Base-by-base conservation (phyloP, 2,888 invertebrate genomes). In the Tipula helvola region DNA sequence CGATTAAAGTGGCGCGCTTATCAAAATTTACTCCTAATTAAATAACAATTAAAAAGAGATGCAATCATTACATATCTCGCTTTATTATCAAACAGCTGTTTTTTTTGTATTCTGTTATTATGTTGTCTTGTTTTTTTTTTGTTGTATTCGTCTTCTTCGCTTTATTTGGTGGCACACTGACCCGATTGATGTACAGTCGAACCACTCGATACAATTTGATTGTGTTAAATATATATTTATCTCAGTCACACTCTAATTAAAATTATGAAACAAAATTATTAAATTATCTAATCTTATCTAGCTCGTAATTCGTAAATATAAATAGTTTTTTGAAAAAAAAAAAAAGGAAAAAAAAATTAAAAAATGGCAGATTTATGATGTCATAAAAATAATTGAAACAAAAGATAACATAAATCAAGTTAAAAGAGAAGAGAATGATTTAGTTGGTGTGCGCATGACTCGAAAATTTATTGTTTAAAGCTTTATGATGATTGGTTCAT, bases 151-250 rank as follows among this genome's bases (percentile, higher is more conserved):
- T 28, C 71, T 71, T 71, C 71, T 28, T 71, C 71, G 71, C 71
- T 71, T 71, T 71, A 71, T 71, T 71, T 71, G 71, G 71, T 84
- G 84, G 84, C 84, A 84, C 84, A 84, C 84, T 84, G 84, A 84
- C 84, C 84, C 41, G 84, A 39, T 84, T 71, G 71, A 71, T 71
- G 28, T 71, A 71, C 71, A 71, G 71, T 71, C 10, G 71, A 71
- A 71, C 71, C 71, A 18, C 71, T 71, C 13, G 71, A 71, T 71
- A 71, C 10, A 7, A 39, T 10, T 57, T 57, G 52, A 57, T 57
- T 57, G 16, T 16, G 10, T 71, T 10, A 10, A 28, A 52, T 28
- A 71, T 71, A 71, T 71, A 28, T 3, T 10, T 71, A 12, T 71
- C 28, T 18, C 71, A 12, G 18, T 71, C 28, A 28, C 28, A 1